Evolutionary conservation across 2,888 invertebrate species (phyloP).

Genomic region (Dorcus parallelipipedus): DNA sequence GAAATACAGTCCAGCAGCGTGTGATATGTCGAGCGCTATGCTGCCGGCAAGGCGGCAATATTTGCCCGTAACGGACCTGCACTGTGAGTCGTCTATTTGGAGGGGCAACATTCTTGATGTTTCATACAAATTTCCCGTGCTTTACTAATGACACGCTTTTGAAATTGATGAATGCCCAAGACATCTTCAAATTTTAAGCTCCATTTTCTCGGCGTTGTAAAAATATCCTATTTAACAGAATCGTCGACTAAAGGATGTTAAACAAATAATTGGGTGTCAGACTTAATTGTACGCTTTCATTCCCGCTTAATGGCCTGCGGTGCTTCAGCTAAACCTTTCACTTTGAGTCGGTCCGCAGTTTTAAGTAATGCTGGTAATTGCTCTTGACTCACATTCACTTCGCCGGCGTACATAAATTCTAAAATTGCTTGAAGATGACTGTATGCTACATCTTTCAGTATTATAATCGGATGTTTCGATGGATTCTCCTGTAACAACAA

Average conservation of each 20-base stretch:
- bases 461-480: conserved; percentile 91
- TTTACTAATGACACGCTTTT: conserved; percentile 3
- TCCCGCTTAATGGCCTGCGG: conserved; percentile 84
- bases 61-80: no score
- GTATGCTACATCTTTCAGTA: conserved; percentile 89
- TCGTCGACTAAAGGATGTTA: not conserved
- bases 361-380: conserved; percentile 88
- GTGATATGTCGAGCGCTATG: no score
- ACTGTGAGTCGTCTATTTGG: no score
- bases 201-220: conserved; percentile 1
- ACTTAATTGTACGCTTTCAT: conserved; percentile 41
- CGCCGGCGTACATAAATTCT: conserved; percentile 90
- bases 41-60: no score
- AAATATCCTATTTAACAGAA: not conserved
- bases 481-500: conserved; percentile 75
- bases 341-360: conserved; percentile 88
- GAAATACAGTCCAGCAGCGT: no score
- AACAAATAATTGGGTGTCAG: not conserved
- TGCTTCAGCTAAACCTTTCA: conserved; percentile 89
- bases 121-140: no score
- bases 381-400: conserved; percentile 89
- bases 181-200: not conserved
- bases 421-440: conserved; percentile 87
- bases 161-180: conserved; percentile 5
- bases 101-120: no score